Conservation (phyloP, 2,113 vertebrate genomes). For the Fregetta grallaria region DNA sequence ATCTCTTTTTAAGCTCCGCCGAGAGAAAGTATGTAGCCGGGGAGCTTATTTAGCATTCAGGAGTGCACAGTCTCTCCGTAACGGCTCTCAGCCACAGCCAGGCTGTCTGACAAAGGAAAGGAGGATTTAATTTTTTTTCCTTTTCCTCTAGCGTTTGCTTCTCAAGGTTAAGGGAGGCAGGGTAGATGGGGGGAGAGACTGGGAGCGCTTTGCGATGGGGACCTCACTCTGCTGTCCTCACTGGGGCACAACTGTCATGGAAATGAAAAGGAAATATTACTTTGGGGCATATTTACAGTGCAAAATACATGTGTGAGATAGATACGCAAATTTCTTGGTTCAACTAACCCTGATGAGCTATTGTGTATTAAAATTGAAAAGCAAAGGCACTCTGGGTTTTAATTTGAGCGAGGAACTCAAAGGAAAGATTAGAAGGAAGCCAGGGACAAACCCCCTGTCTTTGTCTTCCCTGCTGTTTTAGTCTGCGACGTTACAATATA, state of each 20-base stretch:
- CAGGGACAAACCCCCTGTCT: background rate
- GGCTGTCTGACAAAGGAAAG: conserved; percentile 31
- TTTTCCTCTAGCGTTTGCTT: conserved; percentile 30
- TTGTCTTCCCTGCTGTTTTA: background rate
- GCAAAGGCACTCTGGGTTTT: background rate
- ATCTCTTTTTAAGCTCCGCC: conserved; percentile 15
- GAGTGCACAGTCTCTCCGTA: conserved; percentile 26
- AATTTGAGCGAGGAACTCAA: background rate
- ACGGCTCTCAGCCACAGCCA: conserved; percentile 19
- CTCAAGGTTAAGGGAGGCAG: conserved; percentile 20
- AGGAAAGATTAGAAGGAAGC: background rate
- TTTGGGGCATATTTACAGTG: background rate
- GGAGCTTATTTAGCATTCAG: conserved; percentile 65
- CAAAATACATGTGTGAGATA: background rate
- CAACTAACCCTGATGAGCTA: background rate
- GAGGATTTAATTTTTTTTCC: background rate
- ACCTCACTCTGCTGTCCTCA: background rate
- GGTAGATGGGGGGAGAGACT: background rate
- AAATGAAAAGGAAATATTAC: background rate
- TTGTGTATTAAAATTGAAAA: background rate
- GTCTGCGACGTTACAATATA: background rate
- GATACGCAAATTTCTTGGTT: background rate
- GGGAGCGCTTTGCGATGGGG: background rate
- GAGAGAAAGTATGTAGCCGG: conserved; percentile 36
- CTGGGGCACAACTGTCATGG: background rate